phyloP scores from a whole-genome alignment of 2,888 invertebrate species.

The Gastrophysa polygoni region DNA sequence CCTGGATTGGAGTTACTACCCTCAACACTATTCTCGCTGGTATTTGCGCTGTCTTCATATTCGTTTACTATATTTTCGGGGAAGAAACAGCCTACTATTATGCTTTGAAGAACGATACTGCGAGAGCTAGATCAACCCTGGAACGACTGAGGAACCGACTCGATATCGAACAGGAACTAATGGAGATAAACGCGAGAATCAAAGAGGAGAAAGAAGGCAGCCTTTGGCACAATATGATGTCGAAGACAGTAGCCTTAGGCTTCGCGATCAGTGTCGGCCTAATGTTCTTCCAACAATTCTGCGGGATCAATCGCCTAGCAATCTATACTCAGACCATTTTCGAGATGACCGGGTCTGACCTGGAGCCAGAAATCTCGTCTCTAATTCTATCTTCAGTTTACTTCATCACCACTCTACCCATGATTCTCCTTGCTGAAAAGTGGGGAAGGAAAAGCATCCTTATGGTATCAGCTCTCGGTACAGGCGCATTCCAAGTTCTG shows the following conservation, averaged over 20 bases:
- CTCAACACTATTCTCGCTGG: constrained; percentile 66
- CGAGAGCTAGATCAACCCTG: constrained; percentile 63
- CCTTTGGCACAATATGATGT: constrained; percentile 54
- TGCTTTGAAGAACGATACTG: constrained; percentile 63
- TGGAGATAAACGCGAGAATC: constrained; percentile 13
- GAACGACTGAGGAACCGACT: not conserved
- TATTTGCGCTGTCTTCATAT: constrained; percentile 55
- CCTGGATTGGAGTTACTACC: constrained; percentile 68
- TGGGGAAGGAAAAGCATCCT: constrained; percentile 76
- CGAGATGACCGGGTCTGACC: constrained; percentile 65
- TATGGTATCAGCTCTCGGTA: constrained; percentile 71
- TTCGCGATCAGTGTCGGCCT: constrained; percentile 73
- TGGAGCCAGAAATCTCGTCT: constrained; percentile 67
- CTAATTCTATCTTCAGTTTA: constrained; percentile 80
- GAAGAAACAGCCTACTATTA: constrained; percentile 83
- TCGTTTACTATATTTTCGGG: constrained; percentile 72
- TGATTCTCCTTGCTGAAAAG: constrained; percentile 77
- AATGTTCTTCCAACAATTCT: constrained; percentile 82
- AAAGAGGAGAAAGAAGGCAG: constrained; percentile 5
- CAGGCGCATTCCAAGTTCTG: constrained; percentile 57
- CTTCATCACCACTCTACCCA: constrained; percentile 72
- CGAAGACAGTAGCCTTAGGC: constrained; percentile 75
- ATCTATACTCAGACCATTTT: constrained; percentile 79
- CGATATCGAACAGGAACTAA: constrained; percentile 14
- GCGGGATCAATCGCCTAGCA: constrained; percentile 80